Percentiles rank a stretch among this genome's conserved stretches.
These are phyloP conservation scores for Sebastes matsubarae DNA, from an alignment of 2,797 vertebrate genomes.

Conservation along the genomic window DNA sequence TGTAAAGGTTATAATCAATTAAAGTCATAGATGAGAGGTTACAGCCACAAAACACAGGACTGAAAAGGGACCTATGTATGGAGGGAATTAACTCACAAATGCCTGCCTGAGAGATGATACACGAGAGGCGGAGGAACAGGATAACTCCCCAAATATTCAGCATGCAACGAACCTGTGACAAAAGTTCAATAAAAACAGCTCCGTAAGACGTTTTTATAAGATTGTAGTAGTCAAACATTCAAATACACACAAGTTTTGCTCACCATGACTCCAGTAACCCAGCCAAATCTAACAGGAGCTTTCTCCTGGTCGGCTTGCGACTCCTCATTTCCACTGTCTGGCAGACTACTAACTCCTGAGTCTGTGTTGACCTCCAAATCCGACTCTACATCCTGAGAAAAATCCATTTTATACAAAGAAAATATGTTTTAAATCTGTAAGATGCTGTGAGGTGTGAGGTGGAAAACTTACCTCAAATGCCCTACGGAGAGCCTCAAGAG, in stretches of 20 bases:
- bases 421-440: neutral
- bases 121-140: constrained; percentile 79
- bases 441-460: neutral
- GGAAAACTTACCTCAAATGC: constrained; percentile 54
- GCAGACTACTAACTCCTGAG: constrained; percentile 15
- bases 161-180: constrained; percentile 81
- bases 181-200: neutral
- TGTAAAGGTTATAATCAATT: neutral
- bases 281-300: constrained; percentile 76
- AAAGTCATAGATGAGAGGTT: neutral
- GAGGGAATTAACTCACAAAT: constrained; percentile 68
- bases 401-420: neutral
- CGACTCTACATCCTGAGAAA: constrained; percentile 57
- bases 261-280: constrained; percentile 82
- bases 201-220: neutral
- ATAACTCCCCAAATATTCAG: constrained; percentile 84
- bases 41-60: neutral
- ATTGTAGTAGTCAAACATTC: neutral
- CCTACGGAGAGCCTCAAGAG: constrained; percentile 74
- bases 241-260: neutral
- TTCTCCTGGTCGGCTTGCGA: neutral
- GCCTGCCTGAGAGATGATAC: constrained; percentile 83
- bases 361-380: constrained; percentile 12
- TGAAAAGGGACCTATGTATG: neutral
- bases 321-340: constrained; percentile 25